Conservation (phyloP, 2,113 vertebrate species). For the Nycticorax nycticorax region DNA sequence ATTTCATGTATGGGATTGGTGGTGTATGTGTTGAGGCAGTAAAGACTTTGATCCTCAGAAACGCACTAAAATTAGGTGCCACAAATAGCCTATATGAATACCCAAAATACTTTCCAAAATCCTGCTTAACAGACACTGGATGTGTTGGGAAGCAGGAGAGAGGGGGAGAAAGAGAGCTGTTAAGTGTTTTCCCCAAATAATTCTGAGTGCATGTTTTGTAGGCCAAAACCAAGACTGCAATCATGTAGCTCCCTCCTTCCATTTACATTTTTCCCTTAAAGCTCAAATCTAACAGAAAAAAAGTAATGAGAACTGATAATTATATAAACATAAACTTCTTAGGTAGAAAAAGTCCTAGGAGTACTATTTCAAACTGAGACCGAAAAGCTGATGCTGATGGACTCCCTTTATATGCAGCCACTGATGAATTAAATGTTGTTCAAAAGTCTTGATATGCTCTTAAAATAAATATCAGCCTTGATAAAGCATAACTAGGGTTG, state of each 20-base stretch:
- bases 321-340: neutral
- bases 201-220: neutral
- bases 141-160: neutral
- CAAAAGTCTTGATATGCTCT: neutral
- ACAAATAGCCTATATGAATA: neutral
- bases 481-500: neutral
- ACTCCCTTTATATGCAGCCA: neutral
- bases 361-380: constrained; percentile 2
- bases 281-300: neutral
- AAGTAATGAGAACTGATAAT: neutral
- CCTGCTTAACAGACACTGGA: neutral
- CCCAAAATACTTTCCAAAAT: neutral
- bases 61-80: neutral
- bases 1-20: neutral
- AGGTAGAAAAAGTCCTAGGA: neutral
- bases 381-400: neutral
- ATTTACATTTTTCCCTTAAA: neutral
- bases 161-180: neutral
- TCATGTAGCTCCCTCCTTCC: neutral
- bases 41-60: neutral
- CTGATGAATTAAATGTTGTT: neutral
- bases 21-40: neutral
- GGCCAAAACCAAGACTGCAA: neutral
- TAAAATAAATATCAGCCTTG: constrained; percentile 17
- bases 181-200: neutral